A percentile compares a stretch with the other conserved stretches of the same genome.
phyloP scores from a whole-genome alignment of 2,113 vertebrate genomes.

The Ciconia boyciana region DNA sequence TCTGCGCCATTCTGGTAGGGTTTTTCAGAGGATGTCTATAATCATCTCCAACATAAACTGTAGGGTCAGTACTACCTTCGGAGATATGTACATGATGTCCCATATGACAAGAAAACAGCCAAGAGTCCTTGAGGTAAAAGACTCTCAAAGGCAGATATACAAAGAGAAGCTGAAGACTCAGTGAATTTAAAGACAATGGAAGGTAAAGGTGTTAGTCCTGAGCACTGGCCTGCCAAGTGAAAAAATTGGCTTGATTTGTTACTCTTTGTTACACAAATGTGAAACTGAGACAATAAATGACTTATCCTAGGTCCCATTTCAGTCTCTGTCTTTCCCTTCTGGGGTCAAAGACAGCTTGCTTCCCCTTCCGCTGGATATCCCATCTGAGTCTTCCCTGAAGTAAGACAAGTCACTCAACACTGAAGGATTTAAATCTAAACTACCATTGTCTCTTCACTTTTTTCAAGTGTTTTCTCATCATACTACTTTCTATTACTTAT shows the following conservation, averaged over 20 bases:
- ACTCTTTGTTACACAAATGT: not conserved
- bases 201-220: not conserved
- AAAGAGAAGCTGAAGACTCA: not conserved
- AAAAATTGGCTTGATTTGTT: not conserved
- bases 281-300: not conserved
- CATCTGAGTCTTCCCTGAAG: not conserved
- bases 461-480: not conserved
- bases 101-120: not conserved
- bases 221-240: not conserved
- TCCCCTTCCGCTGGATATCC: not conserved
- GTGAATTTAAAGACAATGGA: not conserved
- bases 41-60: not conserved
- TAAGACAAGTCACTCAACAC: not conserved
- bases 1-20: not conserved
- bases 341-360: not conserved
- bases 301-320: not conserved
- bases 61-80: not conserved
- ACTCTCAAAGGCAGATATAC: not conserved
- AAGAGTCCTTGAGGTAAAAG: not conserved
- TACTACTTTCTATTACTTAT: not conserved
- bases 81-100: not conserved
- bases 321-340: not conserved
- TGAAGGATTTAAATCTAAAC: not conserved
- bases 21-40: not conserved
- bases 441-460: rapidly evolving